Percentiles rank a stretch among this genome's conserved stretches.
Evolutionary conservation across 2,797 vertebrate genomes (phyloP).

Genomic region (Halcyon chelicuti): DNA sequence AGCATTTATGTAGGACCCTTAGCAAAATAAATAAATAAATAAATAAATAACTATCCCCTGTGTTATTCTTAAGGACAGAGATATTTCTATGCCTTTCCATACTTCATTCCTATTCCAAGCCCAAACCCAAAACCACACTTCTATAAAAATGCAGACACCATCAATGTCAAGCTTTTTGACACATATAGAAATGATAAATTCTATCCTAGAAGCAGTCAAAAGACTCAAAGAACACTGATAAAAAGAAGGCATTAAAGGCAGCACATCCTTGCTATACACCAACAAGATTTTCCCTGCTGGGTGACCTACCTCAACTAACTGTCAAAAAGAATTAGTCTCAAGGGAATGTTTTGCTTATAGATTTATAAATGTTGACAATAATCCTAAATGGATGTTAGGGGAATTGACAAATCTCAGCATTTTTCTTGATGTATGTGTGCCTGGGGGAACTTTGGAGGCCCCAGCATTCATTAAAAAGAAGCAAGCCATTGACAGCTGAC

Average conservation of each 20-base stretch:
- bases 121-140: not conserved
- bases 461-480: slow-evolving; percentile 63
- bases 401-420: slow-evolving; percentile 77
- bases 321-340: slow-evolving; percentile 74
- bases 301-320: slow-evolving; percentile 72
- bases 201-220: not conserved
- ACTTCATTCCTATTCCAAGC: not conserved
- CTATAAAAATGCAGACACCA: not conserved
- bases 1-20: not conserved
- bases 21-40: not conserved
- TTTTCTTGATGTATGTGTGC: slow-evolving; percentile 69
- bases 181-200: not conserved
- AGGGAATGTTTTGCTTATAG: slow-evolving; percentile 73
- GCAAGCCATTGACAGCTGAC: slow-evolving; percentile 61
- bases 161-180: not conserved
- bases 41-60: not conserved
- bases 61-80: not conserved
- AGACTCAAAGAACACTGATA: slow-evolving; percentile 17
- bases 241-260: slow-evolving; percentile 37
- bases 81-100: not conserved
- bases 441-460: slow-evolving; percentile 55
- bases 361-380: slow-evolving; percentile 79
- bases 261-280: slow-evolving; percentile 31
- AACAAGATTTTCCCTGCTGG: slow-evolving; percentile 62
- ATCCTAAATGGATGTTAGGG: slow-evolving; percentile 77